Conservation (phyloP, 2,888 invertebrate genomes). For the Oscheius sp. region DNA sequence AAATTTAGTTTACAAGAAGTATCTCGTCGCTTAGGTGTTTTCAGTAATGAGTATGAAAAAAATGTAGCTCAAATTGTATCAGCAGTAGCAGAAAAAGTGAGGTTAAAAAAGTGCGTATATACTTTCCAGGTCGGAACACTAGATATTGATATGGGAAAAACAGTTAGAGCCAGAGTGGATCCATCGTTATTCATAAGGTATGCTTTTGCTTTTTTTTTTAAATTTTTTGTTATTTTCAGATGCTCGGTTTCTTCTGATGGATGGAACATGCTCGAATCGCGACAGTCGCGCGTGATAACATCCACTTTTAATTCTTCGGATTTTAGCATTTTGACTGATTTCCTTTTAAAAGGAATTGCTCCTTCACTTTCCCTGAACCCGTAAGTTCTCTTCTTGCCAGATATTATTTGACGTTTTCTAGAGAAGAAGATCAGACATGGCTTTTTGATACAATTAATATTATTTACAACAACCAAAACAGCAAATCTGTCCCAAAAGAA, state of each 20-base stretch:
- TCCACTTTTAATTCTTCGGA: constrained; percentile 44
- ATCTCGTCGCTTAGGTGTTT: constrained; percentile 11
- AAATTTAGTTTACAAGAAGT: constrained; percentile 22
- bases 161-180: constrained; percentile 1
- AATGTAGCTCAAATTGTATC: constrained; percentile 3
- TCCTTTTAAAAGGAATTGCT: constrained; percentile 43
- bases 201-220: too few species aligned
- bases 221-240: constrained; percentile 27
- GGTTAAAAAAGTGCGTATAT: neutral
- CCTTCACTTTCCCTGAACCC: constrained; percentile 37
- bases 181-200: constrained; percentile 13
- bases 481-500: constrained; percentile 19
- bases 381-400: constrained; percentile 19
- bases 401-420: constrained; percentile 5
- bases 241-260: constrained; percentile 36
- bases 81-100: neutral
- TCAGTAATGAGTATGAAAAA: constrained; percentile 12
- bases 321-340: constrained; percentile 46
- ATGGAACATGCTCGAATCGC: constrained; percentile 39
- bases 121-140: neutral
- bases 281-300: constrained; percentile 39
- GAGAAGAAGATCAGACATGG: constrained; percentile 26
- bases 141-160: neutral
- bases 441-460: constrained; percentile 38
- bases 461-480: constrained; percentile 34